Base-by-base conservation (phyloP, 1,140 invertebrate genomes). In the Zaprionus capensis region DNA sequence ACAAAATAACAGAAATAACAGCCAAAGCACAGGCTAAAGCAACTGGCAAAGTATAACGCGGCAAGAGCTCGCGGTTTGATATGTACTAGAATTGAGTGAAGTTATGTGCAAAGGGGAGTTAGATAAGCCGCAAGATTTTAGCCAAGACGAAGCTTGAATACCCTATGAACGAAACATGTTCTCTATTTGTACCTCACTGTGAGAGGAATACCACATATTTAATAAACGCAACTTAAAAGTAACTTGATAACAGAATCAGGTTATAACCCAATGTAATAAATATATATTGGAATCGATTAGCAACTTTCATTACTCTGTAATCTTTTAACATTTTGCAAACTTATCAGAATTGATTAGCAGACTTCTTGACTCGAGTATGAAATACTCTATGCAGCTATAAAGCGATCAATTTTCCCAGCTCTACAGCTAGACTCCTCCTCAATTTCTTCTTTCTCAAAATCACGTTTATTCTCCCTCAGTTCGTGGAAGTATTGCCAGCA, bases 1-100 rank as follows among this genome's bases (percentile, higher is more conserved):
- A 71, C 81, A 76, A 70, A 78, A 56, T 59, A 24, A 22, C 51
- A 46, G 34, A 62, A 34, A 34, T 17, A 38, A 26, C 9, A 26
- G 24, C 20, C 9, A 59, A 17, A 36, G 44, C 22, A 41, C 22
- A 44, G 17, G 2, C 38, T 12, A 20, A 12, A 51, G 53, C 14
- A 15, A 15, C 53, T 24, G 17, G 38, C 12, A 9, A 20, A 20
- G 34, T 20, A n/a, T 9, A n/a, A 36, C 64, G 38, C n/a, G 61
- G 67, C 41, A 22, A 22, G 31, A 76, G 26, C 20, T 20, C 31
- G 61, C 44, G 34, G 55, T 51, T 53, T 73, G 24, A 51, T 65
- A 71, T 44, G 59, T 31, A 65, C 31, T 53, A n/a, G 15, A 71
- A 58, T 26, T 49, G 55, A 17, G 41, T 53, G 31, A 67, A 65